Percentiles rank a stretch among this genome's conserved stretches.
These are phyloP conservation scores for Cheilosia vulpina DNA, from an alignment of 2,888 invertebrate genomes.

Conservation along the genomic window DNA sequence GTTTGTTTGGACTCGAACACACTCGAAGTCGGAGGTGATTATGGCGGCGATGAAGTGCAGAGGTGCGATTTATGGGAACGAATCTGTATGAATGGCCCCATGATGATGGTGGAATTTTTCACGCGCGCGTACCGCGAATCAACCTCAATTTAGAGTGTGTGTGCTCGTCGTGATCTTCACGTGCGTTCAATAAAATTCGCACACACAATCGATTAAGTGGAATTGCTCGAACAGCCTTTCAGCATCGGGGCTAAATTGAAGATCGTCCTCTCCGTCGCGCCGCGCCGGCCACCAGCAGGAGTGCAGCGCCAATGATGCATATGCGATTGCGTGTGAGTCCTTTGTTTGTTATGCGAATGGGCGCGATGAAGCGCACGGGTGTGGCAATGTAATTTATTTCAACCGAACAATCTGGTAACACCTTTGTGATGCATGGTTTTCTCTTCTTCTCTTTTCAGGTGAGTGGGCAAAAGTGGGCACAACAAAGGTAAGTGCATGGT, in stretches of 20 bases:
- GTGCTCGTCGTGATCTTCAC: slow-evolving; percentile 62
- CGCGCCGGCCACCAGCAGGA: neutral
- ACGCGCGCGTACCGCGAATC: slow-evolving; percentile 64
- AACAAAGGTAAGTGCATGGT: slow-evolving; percentile 31
- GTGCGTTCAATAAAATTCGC: slow-evolving; percentile 73
- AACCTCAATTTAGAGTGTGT: slow-evolving; percentile 46
- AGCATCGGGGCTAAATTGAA: slow-evolving; percentile 33
- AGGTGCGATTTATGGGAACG: slow-evolving; percentile 74
- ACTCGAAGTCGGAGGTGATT: slow-evolving; percentile 63
- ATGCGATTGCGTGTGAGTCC: slow-evolving; percentile 61
- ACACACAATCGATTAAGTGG: slow-evolving; percentile 68
- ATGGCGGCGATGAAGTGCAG: slow-evolving; percentile 73
- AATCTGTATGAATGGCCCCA: slow-evolving; percentile 22
- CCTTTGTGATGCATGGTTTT: slow-evolving; percentile 41
- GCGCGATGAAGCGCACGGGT: slow-evolving; percentile 58
- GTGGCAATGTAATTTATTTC: slow-evolving; percentile 71
- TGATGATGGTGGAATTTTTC: slow-evolving; percentile 49
- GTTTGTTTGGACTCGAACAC: slow-evolving; percentile 66
- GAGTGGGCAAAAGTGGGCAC: slow-evolving; percentile 44
- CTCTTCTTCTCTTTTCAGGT: slow-evolving; percentile 39
- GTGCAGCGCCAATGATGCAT: neutral
- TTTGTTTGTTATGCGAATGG: slow-evolving; percentile 70
- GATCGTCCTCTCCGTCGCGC: neutral
- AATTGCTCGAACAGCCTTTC: slow-evolving; percentile 37
- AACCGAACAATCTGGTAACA: slow-evolving; percentile 54